These are phyloP conservation scores for Scrobipalpa costella DNA, from an alignment of 2,888 invertebrate species.

Conservation along the genomic window DNA sequence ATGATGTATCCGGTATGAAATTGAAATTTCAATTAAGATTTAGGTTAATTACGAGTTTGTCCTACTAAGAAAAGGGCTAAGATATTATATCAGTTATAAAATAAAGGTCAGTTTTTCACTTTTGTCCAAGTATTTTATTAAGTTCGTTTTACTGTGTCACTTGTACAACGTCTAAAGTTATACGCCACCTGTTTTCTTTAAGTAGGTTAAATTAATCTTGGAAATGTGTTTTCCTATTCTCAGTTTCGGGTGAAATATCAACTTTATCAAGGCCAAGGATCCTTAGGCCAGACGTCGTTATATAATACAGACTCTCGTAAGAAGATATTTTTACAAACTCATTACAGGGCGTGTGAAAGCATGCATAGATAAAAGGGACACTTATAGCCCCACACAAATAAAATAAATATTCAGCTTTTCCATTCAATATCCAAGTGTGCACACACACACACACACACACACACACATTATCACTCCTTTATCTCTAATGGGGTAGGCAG, in stretches of 20 bases:
- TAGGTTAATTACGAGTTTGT: slow-evolving; percentile 10
- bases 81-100: neutral
- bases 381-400: too few relatives aligned
- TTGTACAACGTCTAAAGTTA: neutral
- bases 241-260: neutral
- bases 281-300: neutral
- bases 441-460: too few relatives aligned
- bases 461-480: too few relatives aligned
- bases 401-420: too few relatives aligned
- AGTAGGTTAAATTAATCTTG: slow-evolving; percentile 11
- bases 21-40: neutral
- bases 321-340: too few relatives aligned
- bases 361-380: too few relatives aligned
- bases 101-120: neutral
- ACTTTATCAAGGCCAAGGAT: neutral
- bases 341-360: too few relatives aligned
- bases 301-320: neutral
- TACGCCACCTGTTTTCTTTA: neutral
- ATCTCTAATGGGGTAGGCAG: too few relatives aligned
- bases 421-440: too few relatives aligned
- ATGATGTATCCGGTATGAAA: slow-evolving; percentile 1
- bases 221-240: neutral
- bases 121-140: neutral
- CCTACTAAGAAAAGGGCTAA: slow-evolving; percentile 5
- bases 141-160: neutral